Evolutionary conservation across 2,888 invertebrate species (phyloP).

Genomic region (Elmis aenea): DNA sequence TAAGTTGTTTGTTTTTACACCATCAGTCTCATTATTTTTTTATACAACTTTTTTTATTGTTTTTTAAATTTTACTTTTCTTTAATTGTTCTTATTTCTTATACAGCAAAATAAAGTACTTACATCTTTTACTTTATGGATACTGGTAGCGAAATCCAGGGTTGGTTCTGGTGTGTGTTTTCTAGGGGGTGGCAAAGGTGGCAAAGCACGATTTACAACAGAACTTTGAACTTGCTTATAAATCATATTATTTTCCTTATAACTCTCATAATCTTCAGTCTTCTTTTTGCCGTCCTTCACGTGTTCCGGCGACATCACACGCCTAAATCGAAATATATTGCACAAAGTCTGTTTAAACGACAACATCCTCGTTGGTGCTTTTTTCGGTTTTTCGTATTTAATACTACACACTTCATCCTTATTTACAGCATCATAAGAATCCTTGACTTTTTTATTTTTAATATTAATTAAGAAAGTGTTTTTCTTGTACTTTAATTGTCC

Average conservation of each 20-base stretch:
- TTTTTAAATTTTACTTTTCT: no score
- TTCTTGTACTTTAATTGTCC: slow-evolving; percentile 38
- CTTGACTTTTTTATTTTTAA: slow-evolving; percentile 57
- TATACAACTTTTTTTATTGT: no score
- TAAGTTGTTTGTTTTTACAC: no score
- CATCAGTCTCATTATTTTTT: no score
- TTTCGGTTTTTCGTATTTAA: slow-evolving; percentile 51
- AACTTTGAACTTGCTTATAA: slow-evolving; percentile 45
- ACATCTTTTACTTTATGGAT: slow-evolving; percentile 93
- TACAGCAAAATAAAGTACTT: no score
- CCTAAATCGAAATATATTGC: slow-evolving; percentile 75
- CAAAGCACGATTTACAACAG: slow-evolving; percentile 61
- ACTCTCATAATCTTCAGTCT: slow-evolving; percentile 15
- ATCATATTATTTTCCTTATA: slow-evolving; percentile 26
- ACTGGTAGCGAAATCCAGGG: slow-evolving; percentile 82
- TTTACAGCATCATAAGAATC: slow-evolving; percentile 42
- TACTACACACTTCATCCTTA: slow-evolving; percentile 47
- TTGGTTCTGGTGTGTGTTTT: slow-evolving; percentile 38
- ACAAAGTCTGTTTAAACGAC: slow-evolving; percentile 78
- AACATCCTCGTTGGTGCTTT: slow-evolving; percentile 63
- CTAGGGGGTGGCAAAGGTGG: slow-evolving; percentile 57
- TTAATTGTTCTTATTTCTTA: no score
- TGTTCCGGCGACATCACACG: slow-evolving; percentile 52
- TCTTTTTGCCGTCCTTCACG: slow-evolving; percentile 31
- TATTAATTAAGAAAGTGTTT: slow-evolving; percentile 56